Percentiles rank a stretch among this genome's conserved stretches.
Conservation (phyloP, 2,113 vertebrate species). For the Rhynchomys soricoides region DNA sequence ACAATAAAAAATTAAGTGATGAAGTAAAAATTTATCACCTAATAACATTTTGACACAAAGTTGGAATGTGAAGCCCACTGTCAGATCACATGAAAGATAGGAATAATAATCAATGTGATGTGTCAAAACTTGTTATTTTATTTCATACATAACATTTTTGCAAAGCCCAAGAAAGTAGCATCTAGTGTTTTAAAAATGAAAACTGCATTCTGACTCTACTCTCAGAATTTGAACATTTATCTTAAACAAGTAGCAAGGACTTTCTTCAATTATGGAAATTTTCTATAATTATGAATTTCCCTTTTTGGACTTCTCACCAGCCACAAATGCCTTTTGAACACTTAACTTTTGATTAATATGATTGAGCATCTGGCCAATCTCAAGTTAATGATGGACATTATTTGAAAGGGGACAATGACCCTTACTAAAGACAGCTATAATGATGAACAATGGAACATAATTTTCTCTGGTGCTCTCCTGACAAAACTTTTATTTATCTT, state of each 20-base stretch:
- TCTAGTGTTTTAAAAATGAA: neutral
- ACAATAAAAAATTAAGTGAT: slow-evolving; percentile 51
- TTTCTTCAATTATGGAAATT: neutral
- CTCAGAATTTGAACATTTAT: neutral
- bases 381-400: neutral
- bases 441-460: neutral
- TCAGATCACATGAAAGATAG: neutral
- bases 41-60: slow-evolving; percentile 42
- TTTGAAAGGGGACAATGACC: neutral
- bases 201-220: neutral
- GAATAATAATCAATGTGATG: neutral
- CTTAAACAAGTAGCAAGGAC: neutral
- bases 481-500: neutral
- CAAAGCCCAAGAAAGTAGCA: neutral
- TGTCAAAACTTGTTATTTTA: neutral
- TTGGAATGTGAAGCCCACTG: neutral
- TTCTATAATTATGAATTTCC: neutral
- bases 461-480: neutral
- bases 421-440: neutral
- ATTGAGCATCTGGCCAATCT: neutral
- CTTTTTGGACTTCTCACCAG: neutral
- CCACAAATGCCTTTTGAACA: neutral
- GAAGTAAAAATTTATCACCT: slow-evolving; percentile 45
- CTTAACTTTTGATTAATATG: slow-evolving; percentile 12
- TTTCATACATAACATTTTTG: neutral